Evolutionary conservation across 2,888 invertebrate species (phyloP), one percentile per base, ranked within the genome.

Genomic region (Drepana falcataria): DNA sequence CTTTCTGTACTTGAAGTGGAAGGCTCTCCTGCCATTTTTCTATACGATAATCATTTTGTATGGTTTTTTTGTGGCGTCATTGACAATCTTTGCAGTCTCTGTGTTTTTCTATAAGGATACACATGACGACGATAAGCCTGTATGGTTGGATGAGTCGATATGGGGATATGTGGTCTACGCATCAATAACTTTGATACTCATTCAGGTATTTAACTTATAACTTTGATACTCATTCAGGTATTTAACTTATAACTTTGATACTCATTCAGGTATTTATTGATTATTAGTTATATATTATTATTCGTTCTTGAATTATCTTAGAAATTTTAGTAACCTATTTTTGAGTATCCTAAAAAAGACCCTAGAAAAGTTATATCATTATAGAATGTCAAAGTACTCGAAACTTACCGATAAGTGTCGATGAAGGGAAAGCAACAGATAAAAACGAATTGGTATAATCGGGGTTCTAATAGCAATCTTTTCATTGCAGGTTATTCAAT

Each of bases 151-250:
- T 59, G 62, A 81, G 34, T 66, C 58, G 2, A 66, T 83, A 52
- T 91, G 90, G 88, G 81, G 83, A 5, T 85, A 87, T 54, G 35
- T 86, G 2, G 80, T 91, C 35, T 87, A 89, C 61, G 66, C 54
- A 0, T 77, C 88, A 0, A 83, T 91, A 56, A 66, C 66, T 51
- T 65, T 90, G 6, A 82, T 92, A 60, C 59, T 89, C 48, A 57
- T 90, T 56, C 90, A 91, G 82, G 92, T 91, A 59, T 33, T 37
- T 51, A 51, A 4, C n/a, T 6, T 1, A 9, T 2, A 44, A 2
- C 6, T 44, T 44, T 44, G 2, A 7, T 7, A 4, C 41, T 2
- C 7, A 2, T 41, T 41, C 2, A 7, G 5, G 6, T 9, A 9
- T 3, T 37, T 51, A 51, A 4, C n/a, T 6, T 1, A 9, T 2